phyloP scores from a whole-genome alignment of 2,888 invertebrate species.

The Epirrhoe alternata region DNA sequence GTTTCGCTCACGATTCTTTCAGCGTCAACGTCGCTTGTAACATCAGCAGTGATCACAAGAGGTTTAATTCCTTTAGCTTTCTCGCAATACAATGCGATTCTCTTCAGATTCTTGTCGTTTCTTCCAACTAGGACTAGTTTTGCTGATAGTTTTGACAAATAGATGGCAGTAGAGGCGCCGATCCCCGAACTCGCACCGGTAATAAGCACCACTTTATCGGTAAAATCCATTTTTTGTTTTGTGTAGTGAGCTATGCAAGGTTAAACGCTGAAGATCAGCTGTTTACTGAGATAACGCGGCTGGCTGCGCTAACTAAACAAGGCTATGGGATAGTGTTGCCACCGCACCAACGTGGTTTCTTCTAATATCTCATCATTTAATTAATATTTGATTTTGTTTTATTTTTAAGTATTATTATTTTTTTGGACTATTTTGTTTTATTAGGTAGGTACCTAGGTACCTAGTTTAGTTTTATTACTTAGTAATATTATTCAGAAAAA shows the following conservation, averaged over 20 bases:
- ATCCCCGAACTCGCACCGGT: constrained; percentile 92
- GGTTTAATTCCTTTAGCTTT: constrained; percentile 84
- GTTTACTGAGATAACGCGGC: constrained; percentile 40
- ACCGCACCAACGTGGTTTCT: constrained; percentile 13
- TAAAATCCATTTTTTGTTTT: constrained; percentile 80
- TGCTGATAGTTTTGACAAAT: constrained; percentile 88
- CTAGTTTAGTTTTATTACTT: too few species aligned
- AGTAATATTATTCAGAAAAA: too few species aligned
- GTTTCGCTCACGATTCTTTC: constrained; percentile 88
- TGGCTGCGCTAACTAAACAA: constrained; percentile 36
- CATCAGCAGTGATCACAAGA: constrained; percentile 85
- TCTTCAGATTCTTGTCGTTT: constrained; percentile 67
- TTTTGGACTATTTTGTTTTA: too few species aligned
- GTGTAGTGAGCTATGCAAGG: neutral
- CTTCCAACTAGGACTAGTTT: constrained; percentile 86
- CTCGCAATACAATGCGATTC: constrained; percentile 79
- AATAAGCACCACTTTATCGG: constrained; percentile 86
- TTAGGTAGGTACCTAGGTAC: too few species aligned
- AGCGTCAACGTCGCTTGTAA: constrained; percentile 88
- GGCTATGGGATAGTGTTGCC: constrained; percentile 21
- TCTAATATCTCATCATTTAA: neutral
- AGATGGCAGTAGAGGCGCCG: constrained; percentile 88
- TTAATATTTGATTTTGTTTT: too few species aligned
- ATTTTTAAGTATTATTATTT: too few species aligned
- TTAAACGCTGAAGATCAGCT: constrained; percentile 40